A percentile compares a stretch with the other conserved stretches of the same genome.
Conservation (phyloP, 2,888 invertebrate genomes). For the Agrochola litura region DNA sequence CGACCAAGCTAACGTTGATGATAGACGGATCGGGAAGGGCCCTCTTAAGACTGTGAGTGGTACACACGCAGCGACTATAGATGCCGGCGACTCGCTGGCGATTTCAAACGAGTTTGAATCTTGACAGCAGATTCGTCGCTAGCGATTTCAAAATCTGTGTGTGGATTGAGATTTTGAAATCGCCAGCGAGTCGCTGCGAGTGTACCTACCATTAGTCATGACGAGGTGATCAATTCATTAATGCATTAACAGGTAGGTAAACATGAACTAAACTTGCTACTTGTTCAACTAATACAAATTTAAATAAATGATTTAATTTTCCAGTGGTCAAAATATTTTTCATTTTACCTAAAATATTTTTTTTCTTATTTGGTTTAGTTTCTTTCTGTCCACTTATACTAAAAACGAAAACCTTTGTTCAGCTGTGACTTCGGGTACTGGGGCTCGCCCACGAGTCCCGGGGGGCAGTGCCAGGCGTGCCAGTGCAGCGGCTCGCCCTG, state of each 20-base stretch:
- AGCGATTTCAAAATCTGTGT: too few relatives aligned
- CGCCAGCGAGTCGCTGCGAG: too few relatives aligned
- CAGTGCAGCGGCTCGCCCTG: slow-evolving; percentile 97
- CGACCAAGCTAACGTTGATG: too few relatives aligned
- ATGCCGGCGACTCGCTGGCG: too few relatives aligned
- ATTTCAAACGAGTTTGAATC: too few relatives aligned
- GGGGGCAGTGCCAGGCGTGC: slow-evolving; percentile 94
- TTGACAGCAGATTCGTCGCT: too few relatives aligned
- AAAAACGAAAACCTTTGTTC: background rate
- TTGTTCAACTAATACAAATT: background rate
- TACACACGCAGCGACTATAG: background rate
- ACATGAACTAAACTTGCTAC: background rate
- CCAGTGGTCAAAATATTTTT: background rate
- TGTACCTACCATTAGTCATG: too few relatives aligned
- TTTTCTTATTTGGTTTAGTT: background rate
- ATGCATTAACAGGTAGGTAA: too few relatives aligned
- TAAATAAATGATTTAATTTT: background rate
- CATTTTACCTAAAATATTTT: background rate
- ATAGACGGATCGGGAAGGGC: too few relatives aligned
- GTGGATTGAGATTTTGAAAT: too few relatives aligned
- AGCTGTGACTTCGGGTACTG: slow-evolving; percentile 96
- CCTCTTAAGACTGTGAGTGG: too few relatives aligned
- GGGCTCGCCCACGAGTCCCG: slow-evolving; percentile 94
- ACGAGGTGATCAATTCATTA: too few relatives aligned
- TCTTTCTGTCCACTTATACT: background rate